phyloP scores from a whole-genome alignment of 2,797 vertebrate species.

The Liparis tanakae region DNA sequence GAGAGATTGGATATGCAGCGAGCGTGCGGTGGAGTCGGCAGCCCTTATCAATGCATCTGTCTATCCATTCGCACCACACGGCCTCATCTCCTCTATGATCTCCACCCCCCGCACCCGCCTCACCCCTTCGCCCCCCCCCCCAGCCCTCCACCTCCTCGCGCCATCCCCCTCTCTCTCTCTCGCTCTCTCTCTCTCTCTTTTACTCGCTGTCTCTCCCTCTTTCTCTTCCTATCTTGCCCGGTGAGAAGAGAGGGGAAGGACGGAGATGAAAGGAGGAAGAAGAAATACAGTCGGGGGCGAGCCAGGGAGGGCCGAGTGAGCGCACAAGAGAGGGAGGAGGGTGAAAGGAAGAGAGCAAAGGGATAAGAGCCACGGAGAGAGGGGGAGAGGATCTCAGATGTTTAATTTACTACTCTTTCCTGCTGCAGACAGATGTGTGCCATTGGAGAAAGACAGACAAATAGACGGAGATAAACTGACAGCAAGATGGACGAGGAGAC shows the following conservation, averaged over 20 bases:
- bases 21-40: slow-evolving; percentile 65
- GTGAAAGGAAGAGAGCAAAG: slow-evolving; percentile 52
- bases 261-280: slow-evolving; percentile 67
- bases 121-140: slow-evolving; percentile 19
- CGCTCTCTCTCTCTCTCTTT: slow-evolving; percentile 17
- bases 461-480: slow-evolving; percentile 46
- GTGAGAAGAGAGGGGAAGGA: slow-evolving; percentile 65
- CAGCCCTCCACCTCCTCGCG: slow-evolving; percentile 60
- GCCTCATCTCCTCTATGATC: slow-evolving; percentile 79
- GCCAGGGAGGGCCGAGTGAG: slow-evolving; percentile 58
- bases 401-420: slow-evolving; percentile 63
- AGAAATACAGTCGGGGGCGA: slow-evolving; percentile 59
- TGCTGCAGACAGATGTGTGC: slow-evolving; percentile 51
- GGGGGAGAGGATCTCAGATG: slow-evolving; percentile 51
- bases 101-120: slow-evolving; percentile 48
- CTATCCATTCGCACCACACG: slow-evolving; percentile 71
- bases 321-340: slow-evolving; percentile 45
- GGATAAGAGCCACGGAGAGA: slow-evolving; percentile 61
- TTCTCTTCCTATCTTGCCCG: slow-evolving; percentile 45
- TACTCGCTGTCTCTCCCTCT: slow-evolving; percentile 24
- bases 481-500: slow-evolving; percentile 40
- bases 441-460: slow-evolving; percentile 27
- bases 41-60: slow-evolving; percentile 83
- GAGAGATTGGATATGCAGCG: slow-evolving; percentile 64
- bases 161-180: slow-evolving; percentile 41